Evolutionary conservation across 2,113 vertebrate species (phyloP).

Genomic region (Nibea coibor): DNA sequence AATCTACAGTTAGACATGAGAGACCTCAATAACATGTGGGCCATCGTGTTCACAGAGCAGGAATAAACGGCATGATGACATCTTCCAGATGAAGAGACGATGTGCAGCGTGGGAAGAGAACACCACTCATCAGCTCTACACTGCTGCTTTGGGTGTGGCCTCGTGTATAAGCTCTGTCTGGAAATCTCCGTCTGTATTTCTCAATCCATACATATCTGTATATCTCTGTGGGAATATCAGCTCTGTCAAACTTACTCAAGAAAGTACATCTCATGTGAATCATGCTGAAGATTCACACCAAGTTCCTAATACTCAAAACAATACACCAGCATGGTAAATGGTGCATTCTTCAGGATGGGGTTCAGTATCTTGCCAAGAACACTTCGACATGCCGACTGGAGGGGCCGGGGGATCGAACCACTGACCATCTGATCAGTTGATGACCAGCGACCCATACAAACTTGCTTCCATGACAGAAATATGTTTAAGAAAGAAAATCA

Average conservation of each 20-base stretch:
- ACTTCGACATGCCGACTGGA: too few relatives aligned
- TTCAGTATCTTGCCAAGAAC: too few relatives aligned
- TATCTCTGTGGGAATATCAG: too few relatives aligned
- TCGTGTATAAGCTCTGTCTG: too few relatives aligned
- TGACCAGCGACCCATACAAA: too few relatives aligned
- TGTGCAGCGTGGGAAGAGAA: conserved; percentile 19
- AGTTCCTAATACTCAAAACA: neutral
- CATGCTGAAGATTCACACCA: neutral
- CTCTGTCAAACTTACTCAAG: neutral
- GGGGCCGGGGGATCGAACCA: too few relatives aligned
- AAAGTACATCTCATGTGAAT: neutral
- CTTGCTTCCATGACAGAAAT: neutral
- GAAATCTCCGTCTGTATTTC: too few relatives aligned
- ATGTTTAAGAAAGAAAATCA: neutral
- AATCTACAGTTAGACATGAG: conserved; percentile 5
- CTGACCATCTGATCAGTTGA: too few relatives aligned
- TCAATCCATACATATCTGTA: neutral
- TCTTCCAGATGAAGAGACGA: too few relatives aligned
- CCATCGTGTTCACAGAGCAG: neutral
- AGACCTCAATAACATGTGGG: conserved; percentile 17
- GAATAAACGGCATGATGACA: conserved; percentile 17
- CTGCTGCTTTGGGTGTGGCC: neutral
- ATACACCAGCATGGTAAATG: too few relatives aligned
- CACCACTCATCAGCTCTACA: neutral
- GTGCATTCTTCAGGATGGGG: too few relatives aligned